Base-by-base conservation (phyloP, 1,140 invertebrate species). In the Lanistes nyassanus region DNA sequence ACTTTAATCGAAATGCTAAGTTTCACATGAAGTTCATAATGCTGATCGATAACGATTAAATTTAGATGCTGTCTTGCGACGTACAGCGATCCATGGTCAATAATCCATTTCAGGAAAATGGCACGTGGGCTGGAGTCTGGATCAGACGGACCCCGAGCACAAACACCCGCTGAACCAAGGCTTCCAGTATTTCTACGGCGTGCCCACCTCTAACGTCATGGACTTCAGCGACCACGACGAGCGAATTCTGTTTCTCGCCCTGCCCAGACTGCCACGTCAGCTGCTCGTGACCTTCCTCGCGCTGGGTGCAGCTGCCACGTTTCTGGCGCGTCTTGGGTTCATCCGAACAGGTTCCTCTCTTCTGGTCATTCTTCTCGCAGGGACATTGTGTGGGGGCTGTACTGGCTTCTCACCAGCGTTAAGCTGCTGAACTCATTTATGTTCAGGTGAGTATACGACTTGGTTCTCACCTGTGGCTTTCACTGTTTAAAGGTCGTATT, bases 171-270 rank as follows among this genome's bases (percentile, higher is more conserved):
- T 88, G 26, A 87, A 85, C 26, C 90, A 91, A 71, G 91, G 91
- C 23, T 91, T 91, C 85, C 87, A 91, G 79, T 86, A 86, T 62
- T 91, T 90, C 78, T 91, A 89, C 79, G 90, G 90, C 11, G 73
- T 88, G 53, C 89, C 89, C n/a, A 79, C 90, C 11, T 87, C 89
- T 21, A 90, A 90, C 68, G 64, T 89, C 11, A 84, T 86, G 76
- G 89, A 90, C 74, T 88, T 87, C 78, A 85, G 86, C n/a, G 66
- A 83, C 75, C 81, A 84, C 26, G 79, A 77, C 6, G 76, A 77
- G 0, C 60, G 75, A 34, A 77, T 85, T 16, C 19, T 84, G 6
- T 60, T 58, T 19, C 65, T 42, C 23, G 37, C 64, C 2, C 31
- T 77, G 51, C 67, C 53, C 9, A 64, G 75, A 7, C 23, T 67